Conservation (phyloP, 1,140 invertebrate species). For the Yoshiicerus persimilis region DNA sequence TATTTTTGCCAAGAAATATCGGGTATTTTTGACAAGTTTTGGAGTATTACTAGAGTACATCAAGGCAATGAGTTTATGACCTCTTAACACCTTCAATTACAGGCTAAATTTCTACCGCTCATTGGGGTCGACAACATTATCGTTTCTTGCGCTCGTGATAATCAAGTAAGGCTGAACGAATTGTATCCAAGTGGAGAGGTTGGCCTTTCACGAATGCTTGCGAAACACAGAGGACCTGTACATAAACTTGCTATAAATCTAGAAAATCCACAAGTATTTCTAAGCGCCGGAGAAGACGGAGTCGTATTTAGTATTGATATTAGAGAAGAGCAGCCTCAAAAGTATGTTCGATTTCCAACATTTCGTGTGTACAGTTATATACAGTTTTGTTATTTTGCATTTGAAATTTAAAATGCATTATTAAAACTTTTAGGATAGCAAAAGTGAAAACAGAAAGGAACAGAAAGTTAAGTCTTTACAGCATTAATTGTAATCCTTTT, state of each 20-base stretch:
- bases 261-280: slow-evolving; percentile 73
- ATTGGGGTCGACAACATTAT: slow-evolving; percentile 73
- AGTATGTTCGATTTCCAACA: slow-evolving; percentile 57
- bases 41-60: no score
- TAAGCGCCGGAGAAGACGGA: slow-evolving; percentile 87
- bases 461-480: slow-evolving; percentile 73
- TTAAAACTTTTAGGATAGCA: slow-evolving; percentile 64
- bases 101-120: slow-evolving; percentile 70
- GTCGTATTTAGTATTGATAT: slow-evolving; percentile 79
- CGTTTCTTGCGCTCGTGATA: slow-evolving; percentile 82
- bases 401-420: no score
- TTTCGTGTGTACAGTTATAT: no score
- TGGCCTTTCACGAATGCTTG: slow-evolving; percentile 63
- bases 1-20: no score
- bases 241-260: slow-evolving; percentile 76
- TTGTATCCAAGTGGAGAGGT: slow-evolving; percentile 60
- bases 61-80: no score
- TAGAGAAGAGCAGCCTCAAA: slow-evolving; percentile 66
- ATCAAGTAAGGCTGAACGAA: slow-evolving; percentile 71
- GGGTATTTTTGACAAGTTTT: no score
- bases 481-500: slow-evolving; percentile 80
- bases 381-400: no score
- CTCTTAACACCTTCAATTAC: slow-evolving; percentile 37
- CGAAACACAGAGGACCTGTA: slow-evolving; percentile 69
- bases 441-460: slow-evolving; percentile 62